Evolutionary conservation across 2,113 vertebrate genomes (phyloP).

Genomic region (Puma concolor): DNA sequence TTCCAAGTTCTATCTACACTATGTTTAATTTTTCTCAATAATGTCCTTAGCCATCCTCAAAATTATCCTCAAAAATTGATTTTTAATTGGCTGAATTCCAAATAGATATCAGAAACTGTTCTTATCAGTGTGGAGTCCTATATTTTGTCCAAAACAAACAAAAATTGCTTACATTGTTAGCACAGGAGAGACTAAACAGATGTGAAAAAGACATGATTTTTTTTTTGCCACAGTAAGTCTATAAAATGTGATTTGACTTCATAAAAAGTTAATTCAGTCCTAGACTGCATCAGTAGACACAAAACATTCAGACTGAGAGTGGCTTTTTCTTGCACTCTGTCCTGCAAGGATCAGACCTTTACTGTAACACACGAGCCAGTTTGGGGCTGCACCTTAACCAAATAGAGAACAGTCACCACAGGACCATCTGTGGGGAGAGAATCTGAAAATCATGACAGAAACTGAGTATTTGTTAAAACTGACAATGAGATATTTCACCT

Average conservation of each 20-base stretch:
- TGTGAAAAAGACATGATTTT: rapidly evolving
- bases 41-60: not conserved
- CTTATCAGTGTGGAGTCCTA: not conserved
- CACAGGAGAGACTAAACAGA: not conserved
- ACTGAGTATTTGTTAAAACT: not conserved
- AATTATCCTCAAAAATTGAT: not conserved
- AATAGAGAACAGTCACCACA: not conserved
- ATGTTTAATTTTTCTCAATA: not conserved
- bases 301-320: rapidly evolving
- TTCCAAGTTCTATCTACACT: not conserved
- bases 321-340: not conserved
- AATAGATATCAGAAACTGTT: not conserved
- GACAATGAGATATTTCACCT: not conserved
- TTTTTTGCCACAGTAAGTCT: not conserved
- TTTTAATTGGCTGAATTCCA: not conserved
- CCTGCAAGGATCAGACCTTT: not conserved
- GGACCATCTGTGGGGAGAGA: not conserved
- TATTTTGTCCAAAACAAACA: not conserved
- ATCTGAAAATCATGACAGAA: not conserved
- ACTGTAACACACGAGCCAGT: too few species aligned
- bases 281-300: rapidly evolving
- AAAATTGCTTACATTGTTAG: not conserved
- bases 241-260: not conserved
- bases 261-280: not conserved
- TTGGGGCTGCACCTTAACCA: not conserved